phyloP scores from a whole-genome alignment of 2,888 invertebrate genomes.

The Rhaphigaster nebulosa region DNA sequence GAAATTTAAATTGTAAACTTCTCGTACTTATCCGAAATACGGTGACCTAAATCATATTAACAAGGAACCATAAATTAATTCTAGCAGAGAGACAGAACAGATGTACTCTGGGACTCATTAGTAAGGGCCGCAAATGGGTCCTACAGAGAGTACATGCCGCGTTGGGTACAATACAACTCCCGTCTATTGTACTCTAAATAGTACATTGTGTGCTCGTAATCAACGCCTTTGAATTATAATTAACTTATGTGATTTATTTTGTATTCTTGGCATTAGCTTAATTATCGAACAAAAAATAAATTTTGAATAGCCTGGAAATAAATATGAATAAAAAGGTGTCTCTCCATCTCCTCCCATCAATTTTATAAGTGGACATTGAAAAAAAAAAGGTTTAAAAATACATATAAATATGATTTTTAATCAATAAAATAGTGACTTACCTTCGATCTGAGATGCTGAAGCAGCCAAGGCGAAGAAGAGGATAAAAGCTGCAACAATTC shows the following conservation, averaged over 20 bases:
- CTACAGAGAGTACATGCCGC: not conserved
- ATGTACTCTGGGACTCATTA: slow-evolving; percentile 4
- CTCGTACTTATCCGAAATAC: not conserved
- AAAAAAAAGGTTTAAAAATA: not conserved
- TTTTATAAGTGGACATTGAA: not conserved
- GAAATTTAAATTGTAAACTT: slow-evolving; percentile 10
- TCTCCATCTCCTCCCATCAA: not conserved
- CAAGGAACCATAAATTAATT: not conserved
- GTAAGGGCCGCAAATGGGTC: not conserved
- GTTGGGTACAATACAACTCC: not conserved
- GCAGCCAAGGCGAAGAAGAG: slow-evolving; percentile 51
- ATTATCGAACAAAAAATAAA: not conserved
- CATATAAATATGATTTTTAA: not conserved
- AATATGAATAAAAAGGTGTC: too few species aligned
- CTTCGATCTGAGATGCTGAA: slow-evolving; percentile 52
- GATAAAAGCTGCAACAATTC: slow-evolving; percentile 37
- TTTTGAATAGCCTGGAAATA: too few species aligned
- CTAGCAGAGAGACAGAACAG: not conserved
- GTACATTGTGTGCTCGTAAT: not conserved
- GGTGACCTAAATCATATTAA: not conserved
- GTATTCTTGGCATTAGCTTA: not conserved
- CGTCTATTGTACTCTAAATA: not conserved
- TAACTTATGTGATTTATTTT: not conserved
- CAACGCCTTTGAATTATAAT: not conserved
- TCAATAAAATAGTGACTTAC: not conserved